Conservation (phyloP, 92 coral and sea anemone species). For the Phenganax stokvisi region DNA sequence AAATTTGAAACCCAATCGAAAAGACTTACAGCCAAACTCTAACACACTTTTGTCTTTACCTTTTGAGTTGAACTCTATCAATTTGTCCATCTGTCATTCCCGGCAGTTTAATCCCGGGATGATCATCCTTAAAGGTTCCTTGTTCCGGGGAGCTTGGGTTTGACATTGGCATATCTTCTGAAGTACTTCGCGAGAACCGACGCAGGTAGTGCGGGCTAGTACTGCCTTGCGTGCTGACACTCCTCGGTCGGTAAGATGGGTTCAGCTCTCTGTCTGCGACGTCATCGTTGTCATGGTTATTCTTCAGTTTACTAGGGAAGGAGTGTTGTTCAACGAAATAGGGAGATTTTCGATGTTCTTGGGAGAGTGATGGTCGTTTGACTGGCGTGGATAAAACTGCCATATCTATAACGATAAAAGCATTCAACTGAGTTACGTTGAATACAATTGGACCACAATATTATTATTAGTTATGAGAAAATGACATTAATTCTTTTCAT, state of each 20-base stretch:
- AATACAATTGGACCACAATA: not conserved
- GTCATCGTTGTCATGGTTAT: constrained; percentile 14
- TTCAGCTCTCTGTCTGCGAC: not conserved
- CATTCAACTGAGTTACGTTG: not conserved
- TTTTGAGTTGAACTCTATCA: not conserved
- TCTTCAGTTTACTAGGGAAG: not conserved
- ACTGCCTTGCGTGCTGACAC: constrained; percentile 3
- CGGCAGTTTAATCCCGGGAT: constrained; percentile 20
- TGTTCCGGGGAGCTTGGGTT: constrained; percentile 33
- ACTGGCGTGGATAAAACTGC: constrained; percentile 15
- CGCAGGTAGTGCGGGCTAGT: constrained; percentile 7
- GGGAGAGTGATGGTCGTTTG: not conserved
- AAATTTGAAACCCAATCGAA: too few species aligned
- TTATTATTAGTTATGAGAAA: too few species aligned
- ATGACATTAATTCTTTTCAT: too few species aligned
- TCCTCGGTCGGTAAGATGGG: not conserved
- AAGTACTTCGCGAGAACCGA: not conserved
- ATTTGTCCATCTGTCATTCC: constrained; percentile 18
- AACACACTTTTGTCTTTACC: not conserved
- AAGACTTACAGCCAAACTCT: not conserved
- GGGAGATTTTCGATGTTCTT: constrained; percentile 14
- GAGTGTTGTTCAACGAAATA: not conserved
- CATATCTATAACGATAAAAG: not conserved
- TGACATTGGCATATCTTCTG: constrained; percentile 3
- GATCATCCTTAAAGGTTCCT: not conserved